phyloP scores from a whole-genome alignment of 1,140 invertebrate species.

The Megalopta genalis region DNA sequence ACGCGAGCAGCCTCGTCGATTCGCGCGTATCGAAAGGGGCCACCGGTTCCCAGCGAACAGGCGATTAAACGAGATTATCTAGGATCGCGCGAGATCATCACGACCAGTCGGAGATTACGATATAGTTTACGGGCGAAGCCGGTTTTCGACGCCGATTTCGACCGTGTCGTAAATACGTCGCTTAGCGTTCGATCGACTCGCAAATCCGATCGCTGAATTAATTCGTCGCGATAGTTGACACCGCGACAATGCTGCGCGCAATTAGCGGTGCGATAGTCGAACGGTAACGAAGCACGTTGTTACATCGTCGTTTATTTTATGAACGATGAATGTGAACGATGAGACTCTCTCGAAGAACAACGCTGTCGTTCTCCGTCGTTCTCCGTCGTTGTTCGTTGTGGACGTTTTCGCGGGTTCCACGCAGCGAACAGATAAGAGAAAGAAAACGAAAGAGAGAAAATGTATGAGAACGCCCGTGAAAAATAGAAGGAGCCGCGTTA shows the following conservation, averaged over 20 bases:
- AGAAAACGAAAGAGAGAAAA: background rate
- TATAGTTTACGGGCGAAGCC: constrained; percentile 4
- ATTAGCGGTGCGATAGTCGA: background rate
- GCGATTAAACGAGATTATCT: background rate
- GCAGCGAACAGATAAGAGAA: background rate
- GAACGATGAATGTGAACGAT: too few species aligned
- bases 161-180: constrained; percentile 2
- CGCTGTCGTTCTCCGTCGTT: too few species aligned
- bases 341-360: too few species aligned
- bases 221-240: background rate
- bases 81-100: background rate
- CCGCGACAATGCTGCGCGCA: background rate
- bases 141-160: constrained; percentile 23
- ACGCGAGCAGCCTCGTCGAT: too few species aligned
- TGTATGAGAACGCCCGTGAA: constrained; percentile 23
- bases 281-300: background rate
- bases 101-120: constrained; percentile 3
- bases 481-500: constrained; percentile 55
- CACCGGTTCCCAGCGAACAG: too few species aligned
- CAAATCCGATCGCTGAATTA: constrained; percentile 11
- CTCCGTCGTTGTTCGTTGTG: background rate
- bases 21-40: too few species aligned
- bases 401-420: background rate
- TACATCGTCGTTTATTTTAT: background rate
- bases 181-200: background rate